Percentiles rank a stretch among this genome's conserved stretches.
Evolutionary conservation across 2,888 invertebrate species (phyloP).

Genomic region (Prenolepis imparis): DNA sequence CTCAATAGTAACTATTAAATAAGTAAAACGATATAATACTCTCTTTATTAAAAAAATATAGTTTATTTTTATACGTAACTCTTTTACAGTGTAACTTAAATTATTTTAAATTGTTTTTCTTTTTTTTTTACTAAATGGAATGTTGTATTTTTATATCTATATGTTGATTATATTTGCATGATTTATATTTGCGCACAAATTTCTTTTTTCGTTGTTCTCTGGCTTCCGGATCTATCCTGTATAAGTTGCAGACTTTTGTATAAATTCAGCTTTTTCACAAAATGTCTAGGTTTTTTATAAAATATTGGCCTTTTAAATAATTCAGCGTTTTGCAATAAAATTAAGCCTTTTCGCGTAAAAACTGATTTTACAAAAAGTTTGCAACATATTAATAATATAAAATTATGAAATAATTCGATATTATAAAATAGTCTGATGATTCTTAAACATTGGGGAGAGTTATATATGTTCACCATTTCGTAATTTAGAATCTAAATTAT

Average conservation of each 20-base stretch:
- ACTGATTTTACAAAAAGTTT: too few relatives aligned
- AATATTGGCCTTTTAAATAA: too few relatives aligned
- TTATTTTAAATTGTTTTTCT: background rate
- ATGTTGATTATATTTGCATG: background rate
- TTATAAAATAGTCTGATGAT: background rate
- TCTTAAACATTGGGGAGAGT: background rate
- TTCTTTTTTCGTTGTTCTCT: background rate
- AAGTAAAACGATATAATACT: background rate
- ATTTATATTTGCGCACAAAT: background rate
- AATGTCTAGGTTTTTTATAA: too few relatives aligned
- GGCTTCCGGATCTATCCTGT: too few relatives aligned
- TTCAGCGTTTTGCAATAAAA: too few relatives aligned
- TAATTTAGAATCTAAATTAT: background rate
- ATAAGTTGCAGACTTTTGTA: too few relatives aligned
- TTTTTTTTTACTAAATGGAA: too few relatives aligned
- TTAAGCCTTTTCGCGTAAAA: too few relatives aligned
- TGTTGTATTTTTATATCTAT: background rate
- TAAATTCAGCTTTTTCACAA: too few relatives aligned
- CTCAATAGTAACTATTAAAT: background rate
- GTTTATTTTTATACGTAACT: background rate
- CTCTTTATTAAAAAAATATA: background rate
- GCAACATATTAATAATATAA: too few relatives aligned
- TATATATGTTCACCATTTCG: background rate
- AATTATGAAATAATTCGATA: too few relatives aligned
- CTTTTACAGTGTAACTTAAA: background rate